These are phyloP conservation scores for Ceratina calcarata DNA, from an alignment of 1,140 invertebrate genomes.

Conservation along the genomic window DNA sequence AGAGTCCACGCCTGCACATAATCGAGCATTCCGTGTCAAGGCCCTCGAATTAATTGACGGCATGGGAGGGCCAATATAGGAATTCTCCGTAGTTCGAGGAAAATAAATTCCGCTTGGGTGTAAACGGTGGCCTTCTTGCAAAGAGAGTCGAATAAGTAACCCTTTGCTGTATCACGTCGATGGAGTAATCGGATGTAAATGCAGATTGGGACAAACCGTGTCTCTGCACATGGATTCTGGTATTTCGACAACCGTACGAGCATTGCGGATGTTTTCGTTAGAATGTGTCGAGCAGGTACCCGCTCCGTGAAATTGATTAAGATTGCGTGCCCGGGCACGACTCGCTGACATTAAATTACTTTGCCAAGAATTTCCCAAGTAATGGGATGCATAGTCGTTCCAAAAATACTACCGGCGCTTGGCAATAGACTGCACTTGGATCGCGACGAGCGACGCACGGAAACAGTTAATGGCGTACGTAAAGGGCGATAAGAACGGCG, in stretches of 20 bases:
- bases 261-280: slow-evolving; percentile 18
- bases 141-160: neutral
- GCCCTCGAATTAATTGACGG: neutral
- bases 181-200: neutral
- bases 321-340: slow-evolving; percentile 15
- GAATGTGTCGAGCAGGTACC: neutral
- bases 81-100: neutral
- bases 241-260: neutral
- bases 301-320: slow-evolving; percentile 45
- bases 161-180: too few relatives aligned
- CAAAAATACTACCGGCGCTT: slow-evolving; percentile 23
- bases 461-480: slow-evolving; percentile 15
- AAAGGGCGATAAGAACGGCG: slow-evolving; percentile 8
- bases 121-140: neutral
- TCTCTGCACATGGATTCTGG: neutral
- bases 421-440: neutral
- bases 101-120: neutral
- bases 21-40: slow-evolving; percentile 16
- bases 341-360: slow-evolving; percentile 37
- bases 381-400: slow-evolving; percentile 26
- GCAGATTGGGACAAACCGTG: neutral
- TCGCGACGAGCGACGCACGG: neutral
- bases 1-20: neutral
- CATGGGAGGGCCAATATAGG: neutral
- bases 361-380: slow-evolving; percentile 38